Percentiles rank a stretch among this genome's conserved stretches.
phyloP scores from a whole-genome alignment of 2,113 vertebrate genomes.

The Oxygymnocypris stewartii region DNA sequence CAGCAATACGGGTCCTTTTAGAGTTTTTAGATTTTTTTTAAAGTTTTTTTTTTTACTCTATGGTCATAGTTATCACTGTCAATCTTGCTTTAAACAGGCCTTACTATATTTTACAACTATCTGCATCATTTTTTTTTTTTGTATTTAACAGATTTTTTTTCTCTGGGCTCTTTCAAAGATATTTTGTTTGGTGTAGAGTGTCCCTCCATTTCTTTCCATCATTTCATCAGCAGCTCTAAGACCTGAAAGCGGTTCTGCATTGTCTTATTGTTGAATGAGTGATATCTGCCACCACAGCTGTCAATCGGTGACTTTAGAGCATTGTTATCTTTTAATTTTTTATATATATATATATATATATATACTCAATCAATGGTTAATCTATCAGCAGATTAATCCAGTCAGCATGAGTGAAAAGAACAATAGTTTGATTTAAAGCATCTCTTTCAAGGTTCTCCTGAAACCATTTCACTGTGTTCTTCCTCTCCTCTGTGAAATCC shows the following conservation, averaged over 20 bases:
- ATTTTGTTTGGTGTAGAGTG: background rate
- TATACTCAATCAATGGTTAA: conserved; percentile 20
- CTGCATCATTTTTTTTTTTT: background rate
- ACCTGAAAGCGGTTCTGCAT: conserved; percentile 33
- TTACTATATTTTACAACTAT: background rate
- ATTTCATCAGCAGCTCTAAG: conserved; percentile 33
- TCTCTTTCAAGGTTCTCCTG: conserved; percentile 57
- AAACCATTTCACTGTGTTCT: conserved; percentile 50
- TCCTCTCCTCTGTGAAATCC: conserved; percentile 56
- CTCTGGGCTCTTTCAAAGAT: background rate
- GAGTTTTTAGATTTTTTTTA: no score
- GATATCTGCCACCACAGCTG: conserved; percentile 49
- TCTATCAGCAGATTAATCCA: background rate
- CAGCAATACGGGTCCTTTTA: no score
- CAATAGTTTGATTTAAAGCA: conserved; percentile 40
- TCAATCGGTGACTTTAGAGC: conserved; percentile 35
- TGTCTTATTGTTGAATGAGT: conserved; percentile 48
- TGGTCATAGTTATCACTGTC: no score
- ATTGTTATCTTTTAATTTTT: background rate
- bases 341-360: no score
- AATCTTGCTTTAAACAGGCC: background rate
- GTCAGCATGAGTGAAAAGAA: conserved; percentile 66
- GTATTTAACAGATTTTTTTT: background rate
- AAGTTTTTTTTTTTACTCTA: no score
- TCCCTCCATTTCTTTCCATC: conserved; percentile 13